Percentiles rank a stretch among this genome's conserved stretches.
Evolutionary conservation across 2,797 vertebrate genomes (phyloP).

Genomic region (Pipistrellus kuhlii): DNA sequence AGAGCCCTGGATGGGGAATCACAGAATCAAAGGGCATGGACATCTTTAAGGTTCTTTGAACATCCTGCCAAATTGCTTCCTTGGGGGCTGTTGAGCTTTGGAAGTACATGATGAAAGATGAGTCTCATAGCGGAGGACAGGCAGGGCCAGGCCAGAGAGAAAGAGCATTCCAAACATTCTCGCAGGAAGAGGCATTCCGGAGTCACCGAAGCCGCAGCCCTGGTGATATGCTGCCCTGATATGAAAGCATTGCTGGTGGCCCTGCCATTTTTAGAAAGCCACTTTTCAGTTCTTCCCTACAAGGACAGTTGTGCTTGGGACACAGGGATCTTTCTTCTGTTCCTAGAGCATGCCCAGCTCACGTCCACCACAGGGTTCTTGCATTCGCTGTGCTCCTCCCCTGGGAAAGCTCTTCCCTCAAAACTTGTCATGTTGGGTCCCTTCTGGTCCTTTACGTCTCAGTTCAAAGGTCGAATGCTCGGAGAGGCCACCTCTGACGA

Average conservation of each 20-base stretch:
- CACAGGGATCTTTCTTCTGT: background rate
- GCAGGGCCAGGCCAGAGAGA: constrained; percentile 79
- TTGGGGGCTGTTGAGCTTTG: constrained; percentile 80
- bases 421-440: background rate
- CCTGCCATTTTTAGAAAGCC: constrained; percentile 77
- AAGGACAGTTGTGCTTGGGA: constrained; percentile 42
- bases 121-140: constrained; percentile 78
- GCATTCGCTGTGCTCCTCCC: constrained; percentile 39
- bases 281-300: constrained; percentile 71
- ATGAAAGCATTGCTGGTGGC: constrained; percentile 56
- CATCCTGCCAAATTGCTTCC: constrained; percentile 82
- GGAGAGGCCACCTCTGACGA: background rate
- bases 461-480: background rate
- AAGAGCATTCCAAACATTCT: constrained; percentile 84
- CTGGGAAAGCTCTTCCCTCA: background rate
- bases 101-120: constrained; percentile 82
- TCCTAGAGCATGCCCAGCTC: background rate
- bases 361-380: constrained; percentile 66
- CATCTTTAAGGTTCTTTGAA: constrained; percentile 82
- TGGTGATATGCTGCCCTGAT: constrained; percentile 74
- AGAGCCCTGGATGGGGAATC: constrained; percentile 69
- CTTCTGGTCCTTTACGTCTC: background rate
- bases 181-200: constrained; percentile 79
- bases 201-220: constrained; percentile 62
- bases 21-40: constrained; percentile 74